Percentiles rank a stretch among this genome's conserved stretches.
Evolutionary conservation across 2,888 invertebrate genomes (phyloP).

Genomic region (Urechis unicinctus): DNA sequence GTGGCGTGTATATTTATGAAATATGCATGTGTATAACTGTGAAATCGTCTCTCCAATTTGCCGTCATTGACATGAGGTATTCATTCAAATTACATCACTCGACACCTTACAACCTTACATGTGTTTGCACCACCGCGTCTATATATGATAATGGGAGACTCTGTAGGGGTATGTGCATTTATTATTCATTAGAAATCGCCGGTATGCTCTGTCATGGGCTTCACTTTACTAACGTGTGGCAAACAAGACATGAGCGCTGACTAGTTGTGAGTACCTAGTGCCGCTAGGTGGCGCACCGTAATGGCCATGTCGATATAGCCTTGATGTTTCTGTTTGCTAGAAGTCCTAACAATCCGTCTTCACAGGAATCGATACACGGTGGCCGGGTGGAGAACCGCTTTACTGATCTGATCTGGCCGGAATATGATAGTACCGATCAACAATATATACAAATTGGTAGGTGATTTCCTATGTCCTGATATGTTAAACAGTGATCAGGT

Average conservation of each 20-base stretch:
- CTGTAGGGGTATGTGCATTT: not conserved
- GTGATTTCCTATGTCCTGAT: not conserved
- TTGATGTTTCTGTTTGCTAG: not conserved
- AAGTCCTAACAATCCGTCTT: not conserved
- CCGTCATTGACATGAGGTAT: too few species aligned
- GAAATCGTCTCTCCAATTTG: too few species aligned
- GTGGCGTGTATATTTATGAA: too few species aligned
- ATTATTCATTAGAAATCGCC: not conserved
- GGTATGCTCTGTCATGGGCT: too few species aligned
- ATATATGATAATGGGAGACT: constrained; percentile 24
- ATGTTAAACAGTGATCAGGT: not conserved
- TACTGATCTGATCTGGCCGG: constrained; percentile 64
- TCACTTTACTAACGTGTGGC: too few species aligned
- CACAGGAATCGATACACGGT: not conserved
- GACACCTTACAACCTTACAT: constrained; percentile 23
- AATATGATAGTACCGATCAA: constrained; percentile 73
- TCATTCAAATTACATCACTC: too few species aligned
- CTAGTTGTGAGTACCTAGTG: too few species aligned
- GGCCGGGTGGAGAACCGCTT: not conserved
- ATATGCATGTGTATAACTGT: too few species aligned
- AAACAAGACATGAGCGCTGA: too few species aligned
- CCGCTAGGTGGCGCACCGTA: too few species aligned
- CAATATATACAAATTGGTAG: constrained; percentile 16
- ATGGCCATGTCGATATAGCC: too few species aligned
- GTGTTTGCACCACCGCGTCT: constrained; percentile 40